A percentile compares a stretch with the other conserved stretches of the same genome.
Evolutionary conservation across 2,888 invertebrate genomes (phyloP).

Genomic region (Scaptomyza cyrtandrae): DNA sequence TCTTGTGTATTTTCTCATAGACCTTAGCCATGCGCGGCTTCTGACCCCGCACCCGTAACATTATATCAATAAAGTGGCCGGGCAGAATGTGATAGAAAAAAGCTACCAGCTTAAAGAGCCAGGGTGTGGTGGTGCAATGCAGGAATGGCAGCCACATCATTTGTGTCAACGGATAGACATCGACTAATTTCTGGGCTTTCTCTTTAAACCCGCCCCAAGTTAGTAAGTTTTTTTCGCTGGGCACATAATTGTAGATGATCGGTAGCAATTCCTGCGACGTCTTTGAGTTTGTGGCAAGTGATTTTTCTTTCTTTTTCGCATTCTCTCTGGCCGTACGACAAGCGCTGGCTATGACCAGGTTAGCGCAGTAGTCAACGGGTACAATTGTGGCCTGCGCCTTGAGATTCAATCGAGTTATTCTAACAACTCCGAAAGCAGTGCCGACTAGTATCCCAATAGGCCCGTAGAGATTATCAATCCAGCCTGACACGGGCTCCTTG

Average conservation of each 20-base stretch:
- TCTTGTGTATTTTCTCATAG: slow-evolving; percentile 92
- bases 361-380: slow-evolving; percentile 85
- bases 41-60: slow-evolving; percentile 61
- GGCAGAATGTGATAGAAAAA: slow-evolving; percentile 88
- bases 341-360: slow-evolving; percentile 84
- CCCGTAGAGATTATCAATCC: slow-evolving; percentile 90
- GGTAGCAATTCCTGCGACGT: slow-evolving; percentile 20
- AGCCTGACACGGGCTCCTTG: slow-evolving; percentile 86
- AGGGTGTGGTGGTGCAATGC: slow-evolving; percentile 84
- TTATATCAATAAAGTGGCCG: slow-evolving; percentile 87
- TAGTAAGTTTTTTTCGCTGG: slow-evolving; percentile 91
- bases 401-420: slow-evolving; percentile 79
- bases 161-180: slow-evolving; percentile 86
- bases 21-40: slow-evolving; percentile 87
- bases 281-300: neutral
- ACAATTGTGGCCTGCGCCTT: slow-evolving; percentile 83
- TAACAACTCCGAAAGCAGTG: slow-evolving; percentile 87
- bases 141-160: slow-evolving; percentile 89
- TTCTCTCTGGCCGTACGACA: slow-evolving; percentile 82
- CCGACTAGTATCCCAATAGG: slow-evolving; percentile 85
- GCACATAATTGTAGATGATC: slow-evolving; percentile 91
- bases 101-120: slow-evolving; percentile 83
- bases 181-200: slow-evolving; percentile 82
- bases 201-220: slow-evolving; percentile 90
- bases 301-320: neutral